phyloP scores from a whole-genome alignment of 2,888 invertebrate genomes.

The Zhengitettix transpicula region DNA sequence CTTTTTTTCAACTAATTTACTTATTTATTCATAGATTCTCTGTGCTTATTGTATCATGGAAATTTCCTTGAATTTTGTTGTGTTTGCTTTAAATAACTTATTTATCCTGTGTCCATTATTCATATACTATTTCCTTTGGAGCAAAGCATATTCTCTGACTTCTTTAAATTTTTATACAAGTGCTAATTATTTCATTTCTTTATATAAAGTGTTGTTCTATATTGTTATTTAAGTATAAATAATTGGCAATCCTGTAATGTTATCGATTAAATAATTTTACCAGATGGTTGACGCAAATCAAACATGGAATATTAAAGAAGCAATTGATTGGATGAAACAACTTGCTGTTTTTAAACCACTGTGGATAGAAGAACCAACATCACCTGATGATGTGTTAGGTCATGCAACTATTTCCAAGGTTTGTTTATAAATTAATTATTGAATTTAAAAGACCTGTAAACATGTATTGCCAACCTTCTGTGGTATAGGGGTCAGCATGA shows the following conservation, averaged over 20 bases:
- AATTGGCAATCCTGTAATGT: too few species aligned
- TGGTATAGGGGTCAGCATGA: too few species aligned
- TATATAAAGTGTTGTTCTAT: background rate
- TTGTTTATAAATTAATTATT: conserved; percentile 5
- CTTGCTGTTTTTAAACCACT: conserved; percentile 54
- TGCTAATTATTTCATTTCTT: background rate
- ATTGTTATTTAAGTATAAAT: too few species aligned
- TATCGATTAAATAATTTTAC: too few species aligned
- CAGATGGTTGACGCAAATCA: conserved; percentile 82
- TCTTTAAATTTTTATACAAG: background rate
- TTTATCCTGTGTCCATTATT: too few species aligned
- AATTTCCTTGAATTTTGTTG: too few species aligned
- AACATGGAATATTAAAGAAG: conserved; percentile 71
- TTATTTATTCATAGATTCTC: too few species aligned
- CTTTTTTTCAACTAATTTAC: too few species aligned
- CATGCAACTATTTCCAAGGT: conserved; percentile 65
- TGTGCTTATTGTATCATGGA: too few species aligned
- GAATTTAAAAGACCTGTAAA: background rate
- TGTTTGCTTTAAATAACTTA: too few species aligned
- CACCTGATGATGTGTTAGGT: conserved; percentile 79
- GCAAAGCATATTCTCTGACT: too few species aligned
- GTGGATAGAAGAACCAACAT: conserved; percentile 91
- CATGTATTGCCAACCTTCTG: background rate
- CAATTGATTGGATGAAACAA: conserved; percentile 72
- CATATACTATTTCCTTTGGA: too few species aligned